Conservation (phyloP, 2,888 invertebrate species). For the Brachynemurus nebulosus region DNA sequence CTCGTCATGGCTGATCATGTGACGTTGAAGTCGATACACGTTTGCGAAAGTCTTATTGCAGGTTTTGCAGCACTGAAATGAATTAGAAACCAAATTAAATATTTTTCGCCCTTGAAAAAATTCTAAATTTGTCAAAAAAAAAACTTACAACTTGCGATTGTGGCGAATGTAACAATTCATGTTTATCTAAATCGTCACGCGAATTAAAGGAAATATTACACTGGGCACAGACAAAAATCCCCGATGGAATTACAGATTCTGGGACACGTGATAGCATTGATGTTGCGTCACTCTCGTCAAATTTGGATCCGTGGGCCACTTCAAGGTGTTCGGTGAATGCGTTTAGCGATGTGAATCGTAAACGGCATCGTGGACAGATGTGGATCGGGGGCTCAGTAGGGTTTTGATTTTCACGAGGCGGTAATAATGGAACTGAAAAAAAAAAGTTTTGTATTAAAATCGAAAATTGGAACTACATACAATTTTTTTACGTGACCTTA, state of each 20-base stretch:
- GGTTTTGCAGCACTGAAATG: conserved; percentile 80
- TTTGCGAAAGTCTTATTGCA: conserved; percentile 97
- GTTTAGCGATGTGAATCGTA: conserved; percentile 33
- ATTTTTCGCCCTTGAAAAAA: conserved; percentile 49
- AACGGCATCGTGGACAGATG: conserved; percentile 34
- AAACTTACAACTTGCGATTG: conserved; percentile 48
- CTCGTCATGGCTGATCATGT: conserved; percentile 98
- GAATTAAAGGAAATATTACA: conserved; percentile 79
- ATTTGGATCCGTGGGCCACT: conserved; percentile 19
- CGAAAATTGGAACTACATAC: no score
- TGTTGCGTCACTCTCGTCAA: no score
- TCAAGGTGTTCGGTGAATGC: conserved; percentile 38
- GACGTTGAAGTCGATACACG: conserved; percentile 91
- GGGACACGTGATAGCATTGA: no score
- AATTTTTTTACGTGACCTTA: no score
- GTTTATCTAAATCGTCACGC: conserved; percentile 78
- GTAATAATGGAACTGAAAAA: background rate
- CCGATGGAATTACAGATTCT: no score
- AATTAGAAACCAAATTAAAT: conserved; percentile 14
- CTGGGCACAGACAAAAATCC: conserved; percentile 68
- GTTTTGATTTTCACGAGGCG: no score
- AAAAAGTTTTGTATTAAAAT: background rate
- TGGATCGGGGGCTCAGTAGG: no score
- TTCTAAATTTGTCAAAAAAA: conserved; percentile 12
- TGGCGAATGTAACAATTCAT: conserved; percentile 75